Evolutionary conservation across 1,140 invertebrate species (phyloP).

Genomic region (Grapholita molesta): DNA sequence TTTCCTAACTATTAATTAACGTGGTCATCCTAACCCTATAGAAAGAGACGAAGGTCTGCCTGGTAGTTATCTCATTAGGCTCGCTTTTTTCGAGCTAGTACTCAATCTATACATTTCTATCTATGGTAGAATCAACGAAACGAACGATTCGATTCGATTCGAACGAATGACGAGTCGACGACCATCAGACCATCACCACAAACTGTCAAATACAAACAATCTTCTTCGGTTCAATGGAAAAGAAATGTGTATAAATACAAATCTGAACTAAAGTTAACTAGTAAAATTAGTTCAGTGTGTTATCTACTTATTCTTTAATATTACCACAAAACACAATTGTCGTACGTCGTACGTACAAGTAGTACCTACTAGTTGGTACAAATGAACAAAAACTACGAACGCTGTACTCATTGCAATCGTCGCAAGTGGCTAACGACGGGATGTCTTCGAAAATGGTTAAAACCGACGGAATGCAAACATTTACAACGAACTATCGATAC

Average conservation of each 20-base stretch:
- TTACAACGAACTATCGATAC: conserved; percentile 67
- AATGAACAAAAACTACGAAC: conserved; percentile 72
- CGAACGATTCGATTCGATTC: too few relatives aligned
- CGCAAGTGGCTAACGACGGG: conserved; percentile 68
- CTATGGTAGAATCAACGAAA: too few relatives aligned
- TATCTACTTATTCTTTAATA: neutral
- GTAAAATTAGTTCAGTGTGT: neutral
- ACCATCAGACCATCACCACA: neutral
- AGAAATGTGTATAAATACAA: neutral
- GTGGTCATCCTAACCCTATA: too few relatives aligned
- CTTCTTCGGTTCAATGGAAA: neutral
- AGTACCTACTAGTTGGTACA: neutral
- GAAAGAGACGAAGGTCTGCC: too few relatives aligned
- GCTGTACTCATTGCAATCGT: conserved; percentile 68
- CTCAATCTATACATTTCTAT: too few relatives aligned
- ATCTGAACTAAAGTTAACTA: neutral
- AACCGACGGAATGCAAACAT: conserved; percentile 75
- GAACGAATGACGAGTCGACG: too few relatives aligned
- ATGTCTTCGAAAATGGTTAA: conserved; percentile 70
- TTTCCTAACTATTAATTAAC: too few relatives aligned
- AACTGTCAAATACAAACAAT: neutral
- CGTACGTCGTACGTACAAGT: conserved; percentile 24
- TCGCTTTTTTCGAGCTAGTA: too few relatives aligned
- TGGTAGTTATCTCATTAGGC: too few relatives aligned
- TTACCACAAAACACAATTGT: conserved; percentile 19